These are phyloP conservation scores for Aproaerema taeniolella DNA, from an alignment of 2,888 invertebrate species.

Conservation along the genomic window DNA sequence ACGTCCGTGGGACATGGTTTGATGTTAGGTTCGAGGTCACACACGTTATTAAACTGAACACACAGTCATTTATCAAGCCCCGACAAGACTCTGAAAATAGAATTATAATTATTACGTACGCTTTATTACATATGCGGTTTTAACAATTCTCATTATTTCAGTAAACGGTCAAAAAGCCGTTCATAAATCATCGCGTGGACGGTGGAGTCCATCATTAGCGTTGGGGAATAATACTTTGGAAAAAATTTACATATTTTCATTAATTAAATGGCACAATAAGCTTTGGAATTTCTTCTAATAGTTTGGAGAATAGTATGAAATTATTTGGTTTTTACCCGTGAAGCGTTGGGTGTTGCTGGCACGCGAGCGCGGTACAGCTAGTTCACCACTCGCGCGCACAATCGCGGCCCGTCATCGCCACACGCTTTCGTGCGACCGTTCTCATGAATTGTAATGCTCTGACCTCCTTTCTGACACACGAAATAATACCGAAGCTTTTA, in stretches of 20 bases:
- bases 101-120: conserved; percentile 28
- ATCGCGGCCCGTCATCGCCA: conserved; percentile 37
- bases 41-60: conserved; percentile 6
- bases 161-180: conserved; percentile 49
- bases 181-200: conserved; percentile 55
- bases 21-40: conserved; percentile 1
- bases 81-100: conserved; percentile 19
- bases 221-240: conserved; percentile 34
- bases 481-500: conserved; percentile 32
- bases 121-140: conserved; percentile 32
- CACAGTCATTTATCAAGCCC: conserved; percentile 12
- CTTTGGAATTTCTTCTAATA: conserved; percentile 1
- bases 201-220: conserved; percentile 40
- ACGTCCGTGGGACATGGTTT: no score
- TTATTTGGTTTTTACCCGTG: conserved; percentile 6
- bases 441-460: conserved; percentile 41
- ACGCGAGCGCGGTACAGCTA: conserved; percentile 21
- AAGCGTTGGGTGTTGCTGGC: not conserved
- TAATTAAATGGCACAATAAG: conserved; percentile 29
- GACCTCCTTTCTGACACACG: conserved; percentile 38
- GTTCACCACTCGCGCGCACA: conserved; percentile 24
- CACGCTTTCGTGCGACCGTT: conserved; percentile 38
- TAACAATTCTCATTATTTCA: conserved; percentile 51
- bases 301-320: conserved; percentile 1
- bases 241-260: conserved; percentile 62